phyloP scores from a whole-genome alignment of 2,797 vertebrate genomes.

The Onychomys arenicola region DNA sequence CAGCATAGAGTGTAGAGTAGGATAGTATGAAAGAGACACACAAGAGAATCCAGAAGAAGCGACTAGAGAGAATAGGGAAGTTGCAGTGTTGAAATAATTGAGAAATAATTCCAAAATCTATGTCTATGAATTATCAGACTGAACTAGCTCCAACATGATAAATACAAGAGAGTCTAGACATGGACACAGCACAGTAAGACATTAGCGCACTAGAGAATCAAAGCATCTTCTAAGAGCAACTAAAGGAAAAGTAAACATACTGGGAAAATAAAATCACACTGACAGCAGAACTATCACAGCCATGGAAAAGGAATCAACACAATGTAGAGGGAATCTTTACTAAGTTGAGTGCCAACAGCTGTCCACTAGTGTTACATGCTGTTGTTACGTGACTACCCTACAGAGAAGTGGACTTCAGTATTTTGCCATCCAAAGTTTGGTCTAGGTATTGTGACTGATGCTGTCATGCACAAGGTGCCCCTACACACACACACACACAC shows the following conservation, averaged over 20 bases:
- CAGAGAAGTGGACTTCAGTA: not conserved
- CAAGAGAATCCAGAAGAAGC: not conserved
- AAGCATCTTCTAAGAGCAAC: not conserved
- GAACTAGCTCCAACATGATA: not conserved
- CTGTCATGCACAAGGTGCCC: not conserved
- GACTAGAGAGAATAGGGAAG: not conserved
- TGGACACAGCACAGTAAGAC: not conserved
- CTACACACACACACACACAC: too few relatives aligned
- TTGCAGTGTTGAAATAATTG: not conserved
- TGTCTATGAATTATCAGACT: not conserved
- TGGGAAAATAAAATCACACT: not conserved
- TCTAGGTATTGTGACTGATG: not conserved
- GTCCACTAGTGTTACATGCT: not conserved
- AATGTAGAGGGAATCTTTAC: not conserved
- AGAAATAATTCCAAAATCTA: constrained; percentile 37
- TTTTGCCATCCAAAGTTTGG: not conserved
- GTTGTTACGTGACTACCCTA: not conserved
- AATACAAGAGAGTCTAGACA: not conserved
- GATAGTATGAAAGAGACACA: not conserved
- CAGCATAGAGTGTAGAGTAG: not conserved
- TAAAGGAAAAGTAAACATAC: not conserved
- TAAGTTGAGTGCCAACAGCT: not conserved
- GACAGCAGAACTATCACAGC: not conserved
- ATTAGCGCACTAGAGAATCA: not conserved
- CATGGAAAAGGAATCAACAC: not conserved